Percentiles rank a stretch among this genome's conserved stretches.
phyloP scores from a whole-genome alignment of 2,113 vertebrate genomes.

The Toxotes chatareus region DNA sequence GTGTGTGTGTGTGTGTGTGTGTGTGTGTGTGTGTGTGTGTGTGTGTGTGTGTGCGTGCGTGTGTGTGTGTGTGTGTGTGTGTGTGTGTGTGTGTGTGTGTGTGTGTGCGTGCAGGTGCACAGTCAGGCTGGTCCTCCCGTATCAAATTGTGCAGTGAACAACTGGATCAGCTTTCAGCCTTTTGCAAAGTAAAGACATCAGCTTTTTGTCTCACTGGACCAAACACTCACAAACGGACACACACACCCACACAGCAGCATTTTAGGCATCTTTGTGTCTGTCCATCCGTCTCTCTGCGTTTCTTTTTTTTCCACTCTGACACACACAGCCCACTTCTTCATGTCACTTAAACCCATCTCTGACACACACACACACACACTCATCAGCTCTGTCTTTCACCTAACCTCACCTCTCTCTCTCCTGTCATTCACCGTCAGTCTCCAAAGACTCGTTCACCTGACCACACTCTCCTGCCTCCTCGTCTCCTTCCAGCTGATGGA shows the following conservation, averaged over 20 bases:
- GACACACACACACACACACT: no score
- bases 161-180: conserved; percentile 70
- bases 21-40: not conserved
- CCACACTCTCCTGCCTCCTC: no score
- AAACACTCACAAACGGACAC: not conserved
- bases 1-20: not conserved
- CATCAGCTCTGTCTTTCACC: no score
- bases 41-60: conserved; percentile 30
- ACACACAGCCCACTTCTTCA: not conserved
- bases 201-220: conserved; percentile 52
- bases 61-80: conserved; percentile 14
- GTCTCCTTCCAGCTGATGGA: no score
- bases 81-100: not conserved
- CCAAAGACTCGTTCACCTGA: no score
- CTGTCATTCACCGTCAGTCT: no score
- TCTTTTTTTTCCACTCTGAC: no score
- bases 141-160: conserved; percentile 77
- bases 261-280: no score
- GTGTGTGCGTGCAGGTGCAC: not conserved
- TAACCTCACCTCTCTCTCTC: no score
- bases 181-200: conserved; percentile 72
- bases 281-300: no score
- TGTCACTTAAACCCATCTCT: not conserved
- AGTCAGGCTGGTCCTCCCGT: conserved; percentile 5
- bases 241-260: not conserved